phyloP scores from a whole-genome alignment of 2,113 vertebrate species.

The Saccopteryx bilineata region DNA sequence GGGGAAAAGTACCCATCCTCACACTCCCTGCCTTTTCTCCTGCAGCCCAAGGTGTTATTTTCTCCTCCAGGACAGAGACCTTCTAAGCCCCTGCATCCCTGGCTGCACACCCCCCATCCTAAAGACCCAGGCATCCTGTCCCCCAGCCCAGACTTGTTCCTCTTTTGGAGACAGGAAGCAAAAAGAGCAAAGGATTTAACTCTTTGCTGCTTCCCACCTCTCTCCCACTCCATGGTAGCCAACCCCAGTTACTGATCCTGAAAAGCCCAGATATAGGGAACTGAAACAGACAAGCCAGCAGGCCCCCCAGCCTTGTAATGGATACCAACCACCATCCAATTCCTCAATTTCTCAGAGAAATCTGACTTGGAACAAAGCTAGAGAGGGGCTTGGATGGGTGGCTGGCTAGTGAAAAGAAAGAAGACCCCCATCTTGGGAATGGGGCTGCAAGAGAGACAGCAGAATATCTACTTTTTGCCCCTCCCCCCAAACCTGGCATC shows the following conservation, averaged over 20 bases:
- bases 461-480: conserved; percentile 22
- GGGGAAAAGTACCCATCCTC: conserved; percentile 75
- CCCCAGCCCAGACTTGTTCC: conserved; percentile 73
- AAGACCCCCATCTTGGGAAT: neutral
- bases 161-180: conserved; percentile 81
- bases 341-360: neutral
- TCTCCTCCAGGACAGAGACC: conserved; percentile 67
- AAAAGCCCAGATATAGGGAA: neutral
- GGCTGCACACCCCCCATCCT: conserved; percentile 35
- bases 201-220: conserved; percentile 20
- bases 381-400: neutral
- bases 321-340: neutral
- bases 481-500: neutral
- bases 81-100: conserved; percentile 36
- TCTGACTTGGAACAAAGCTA: neutral
- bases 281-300: neutral
- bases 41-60: conserved; percentile 77
- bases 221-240: neutral
- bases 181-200: conserved; percentile 66
- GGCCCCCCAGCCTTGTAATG: neutral
- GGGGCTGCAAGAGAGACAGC: neutral
- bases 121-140: conserved; percentile 74
- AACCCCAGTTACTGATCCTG: neutral
- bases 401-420: neutral
- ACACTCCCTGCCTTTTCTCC: conserved; percentile 53